These are phyloP conservation scores for Tachina lurida DNA, from an alignment of 2,888 invertebrate genomes.

Conservation along the genomic window DNA sequence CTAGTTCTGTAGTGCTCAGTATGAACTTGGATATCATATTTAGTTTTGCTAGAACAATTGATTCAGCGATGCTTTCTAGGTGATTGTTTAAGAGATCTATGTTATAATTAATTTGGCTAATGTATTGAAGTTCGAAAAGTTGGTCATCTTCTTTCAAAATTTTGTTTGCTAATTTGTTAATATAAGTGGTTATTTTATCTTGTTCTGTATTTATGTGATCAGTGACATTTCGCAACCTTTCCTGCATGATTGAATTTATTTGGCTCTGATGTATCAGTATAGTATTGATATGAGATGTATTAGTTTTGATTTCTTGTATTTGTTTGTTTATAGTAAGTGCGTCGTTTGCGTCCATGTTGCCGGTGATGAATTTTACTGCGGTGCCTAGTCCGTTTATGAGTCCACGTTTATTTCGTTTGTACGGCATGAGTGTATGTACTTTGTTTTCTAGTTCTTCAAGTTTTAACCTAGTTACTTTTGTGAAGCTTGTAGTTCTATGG, in stretches of 20 bases:
- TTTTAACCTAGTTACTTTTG: conserved; percentile 40
- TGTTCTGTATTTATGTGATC: conserved; percentile 20
- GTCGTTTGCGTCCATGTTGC: conserved; percentile 58
- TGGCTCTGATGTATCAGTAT: neutral
- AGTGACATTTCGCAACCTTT: neutral
- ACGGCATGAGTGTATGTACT: conserved; percentile 8
- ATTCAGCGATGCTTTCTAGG: conserved; percentile 30
- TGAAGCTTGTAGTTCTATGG: neutral
- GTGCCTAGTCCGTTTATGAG: conserved; percentile 60
- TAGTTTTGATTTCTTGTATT: conserved; percentile 16
- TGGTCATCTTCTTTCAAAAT: no score
- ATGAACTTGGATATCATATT: conserved; percentile 68
- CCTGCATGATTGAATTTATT: neutral
- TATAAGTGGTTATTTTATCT: conserved; percentile 7
- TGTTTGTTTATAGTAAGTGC: conserved; percentile 22
- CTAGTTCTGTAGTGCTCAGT: conserved; percentile 39
- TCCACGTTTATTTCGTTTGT: conserved; percentile 34
- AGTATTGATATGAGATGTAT: neutral
- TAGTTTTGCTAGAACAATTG: conserved; percentile 63
- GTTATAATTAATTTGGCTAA: conserved; percentile 9
- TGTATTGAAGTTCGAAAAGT: conserved; percentile 33
- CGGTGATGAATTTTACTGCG: conserved; percentile 65
- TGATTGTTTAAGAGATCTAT: conserved; percentile 40
- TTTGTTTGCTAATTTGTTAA: no score
- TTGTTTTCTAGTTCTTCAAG: conserved; percentile 41